A percentile compares a stretch with the other conserved stretches of the same genome.
phyloP scores from a whole-genome alignment of 2,113 vertebrate species.

The Mystacornis crossleyi region DNA sequence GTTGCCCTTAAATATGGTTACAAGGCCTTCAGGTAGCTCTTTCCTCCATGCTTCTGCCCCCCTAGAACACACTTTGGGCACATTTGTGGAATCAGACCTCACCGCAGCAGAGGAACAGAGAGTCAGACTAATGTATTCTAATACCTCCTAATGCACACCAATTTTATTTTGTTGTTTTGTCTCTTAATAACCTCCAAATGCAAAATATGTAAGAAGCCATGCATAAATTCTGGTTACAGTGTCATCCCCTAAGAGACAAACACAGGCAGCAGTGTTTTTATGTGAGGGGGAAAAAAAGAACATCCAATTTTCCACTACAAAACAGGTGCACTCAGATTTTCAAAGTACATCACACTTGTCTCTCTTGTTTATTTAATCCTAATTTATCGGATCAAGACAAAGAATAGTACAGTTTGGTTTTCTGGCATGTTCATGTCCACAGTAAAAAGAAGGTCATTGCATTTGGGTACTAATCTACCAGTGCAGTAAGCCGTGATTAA shows the following conservation, averaged over 20 bases:
- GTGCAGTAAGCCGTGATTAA: conserved; percentile 69
- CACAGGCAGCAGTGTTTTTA: not conserved
- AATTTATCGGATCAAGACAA: not conserved
- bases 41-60: not conserved
- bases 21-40: not conserved
- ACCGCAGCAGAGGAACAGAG: not conserved
- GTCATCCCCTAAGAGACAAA: not conserved
- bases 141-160: not conserved
- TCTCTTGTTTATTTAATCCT: conserved; percentile 50
- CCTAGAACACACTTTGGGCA: not conserved
- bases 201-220: conserved; percentile 1
- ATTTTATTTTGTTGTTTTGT: not conserved
- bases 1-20: not conserved
- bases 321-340: conserved; percentile 64
- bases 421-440: conserved; percentile 36
- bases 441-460: conserved; percentile 38
- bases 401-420: conserved; percentile 31
- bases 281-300: not conserved
- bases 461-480: conserved; percentile 54
- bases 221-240: conserved; percentile 1
- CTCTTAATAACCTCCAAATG: conserved; percentile 16
- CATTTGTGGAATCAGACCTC: not conserved
- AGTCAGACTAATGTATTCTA: conserved; percentile 6
- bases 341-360: conserved; percentile 39
- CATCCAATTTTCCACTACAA: conserved; percentile 57